Conservation (phyloP, 2,113 vertebrate genomes). For the Pandion haliaetus region DNA sequence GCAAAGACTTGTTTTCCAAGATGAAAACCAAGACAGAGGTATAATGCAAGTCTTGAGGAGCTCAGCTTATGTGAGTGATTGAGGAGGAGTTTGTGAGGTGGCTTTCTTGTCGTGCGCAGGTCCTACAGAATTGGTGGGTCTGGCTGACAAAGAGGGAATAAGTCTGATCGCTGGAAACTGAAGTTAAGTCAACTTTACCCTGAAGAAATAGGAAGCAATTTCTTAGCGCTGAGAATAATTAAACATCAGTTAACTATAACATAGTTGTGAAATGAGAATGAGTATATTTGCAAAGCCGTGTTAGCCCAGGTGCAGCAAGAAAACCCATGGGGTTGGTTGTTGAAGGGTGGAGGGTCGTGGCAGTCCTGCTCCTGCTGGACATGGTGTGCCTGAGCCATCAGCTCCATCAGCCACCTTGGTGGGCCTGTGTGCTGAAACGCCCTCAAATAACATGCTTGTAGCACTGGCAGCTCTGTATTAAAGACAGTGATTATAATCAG, state of each 20-base stretch:
- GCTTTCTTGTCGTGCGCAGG: rapidly evolving
- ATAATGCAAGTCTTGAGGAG: neutral
- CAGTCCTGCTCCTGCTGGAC: neutral
- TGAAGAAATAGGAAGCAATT: neutral
- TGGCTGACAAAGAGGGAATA: neutral
- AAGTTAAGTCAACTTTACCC: neutral
- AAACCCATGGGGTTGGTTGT: neutral
- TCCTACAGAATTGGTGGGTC: neutral
- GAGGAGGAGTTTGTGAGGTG: neutral
- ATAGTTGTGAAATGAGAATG: neutral
- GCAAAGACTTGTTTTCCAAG: neutral
- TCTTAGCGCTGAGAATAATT: neutral
- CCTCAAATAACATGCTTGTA: neutral
- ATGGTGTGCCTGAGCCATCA: neutral
- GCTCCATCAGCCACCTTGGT: neutral
- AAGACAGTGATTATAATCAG: neutral
- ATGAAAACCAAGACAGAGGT: neutral
- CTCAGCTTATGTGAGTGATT: neutral
- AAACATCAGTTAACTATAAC: neutral
- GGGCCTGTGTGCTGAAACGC: neutral
- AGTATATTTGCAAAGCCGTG: neutral
- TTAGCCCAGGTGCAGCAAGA: neutral
- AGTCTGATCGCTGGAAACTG: neutral
- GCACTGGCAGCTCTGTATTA: neutral
- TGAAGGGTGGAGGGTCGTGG: neutral